Base-by-base conservation (phyloP, 2,797 vertebrate genomes). In the Jordanella pulchra region DNA sequence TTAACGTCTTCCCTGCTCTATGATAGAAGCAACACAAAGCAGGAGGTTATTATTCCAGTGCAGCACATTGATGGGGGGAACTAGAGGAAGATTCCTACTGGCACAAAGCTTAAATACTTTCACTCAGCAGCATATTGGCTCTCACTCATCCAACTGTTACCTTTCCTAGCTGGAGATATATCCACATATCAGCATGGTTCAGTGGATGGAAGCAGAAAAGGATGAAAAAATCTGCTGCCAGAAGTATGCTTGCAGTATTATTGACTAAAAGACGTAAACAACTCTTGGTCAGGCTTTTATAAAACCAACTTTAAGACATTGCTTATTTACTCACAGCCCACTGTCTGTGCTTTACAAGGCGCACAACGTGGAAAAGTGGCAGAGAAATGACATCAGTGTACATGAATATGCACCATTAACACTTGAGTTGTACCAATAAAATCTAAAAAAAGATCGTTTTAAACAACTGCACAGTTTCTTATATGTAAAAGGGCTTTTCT, bases 311-410 rank as follows among this genome's bases (percentile, higher is more conserved):
- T 84, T 77, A 67, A 87, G 85, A 86, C 81, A 60, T 77, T 78
- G 82, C 21, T 4, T 76, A 51, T 73, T 84, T 67, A 81, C 74
- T 84, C 85, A 69, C 71, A 79, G 25, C 53, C 69, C 42, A 12
- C 67, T 83, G 80, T 78, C 68, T 80, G 47, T 39, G 30, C 32
- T 89, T 92, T 88, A 89, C 83, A 64, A 87, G 85, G 70, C 72
- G 60, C 64, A 39, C 42, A 71, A 75, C 64, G 85, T 75, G 77
- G 76, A 65, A 74, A 74, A 76, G 79, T 51, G 35, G 75, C 79
- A 77, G 51, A 78, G 70, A 72, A 75, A 84, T 86, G 78, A 91
- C 84, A 80, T 87, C 80, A 85, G 56, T 64, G 54, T 71, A 71
- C 55, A 84, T 55, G 32, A 4, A 54, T 72, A 71, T 21, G 30